Conservation (phyloP, 2,888 invertebrate species). For the Parthenolecanium corni region DNA sequence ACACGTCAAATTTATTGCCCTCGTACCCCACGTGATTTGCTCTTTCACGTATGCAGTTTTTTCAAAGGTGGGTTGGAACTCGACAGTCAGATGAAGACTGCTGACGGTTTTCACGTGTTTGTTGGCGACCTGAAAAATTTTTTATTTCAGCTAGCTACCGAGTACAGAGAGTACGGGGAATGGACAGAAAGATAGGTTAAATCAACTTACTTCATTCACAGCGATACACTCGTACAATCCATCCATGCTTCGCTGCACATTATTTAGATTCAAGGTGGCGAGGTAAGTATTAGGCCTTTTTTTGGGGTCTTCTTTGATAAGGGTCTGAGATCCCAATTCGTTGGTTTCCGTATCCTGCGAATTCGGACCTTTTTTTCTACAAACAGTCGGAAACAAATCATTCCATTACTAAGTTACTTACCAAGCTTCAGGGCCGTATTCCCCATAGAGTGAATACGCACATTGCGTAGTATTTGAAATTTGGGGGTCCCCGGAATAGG, state of each 20-base stretch:
- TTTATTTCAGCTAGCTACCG: not conserved
- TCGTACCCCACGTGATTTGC: slow-evolving; percentile 71
- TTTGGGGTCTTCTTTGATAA: not conserved
- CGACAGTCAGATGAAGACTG: slow-evolving; percentile 71
- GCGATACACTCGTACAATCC: slow-evolving; percentile 82
- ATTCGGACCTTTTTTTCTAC: not conserved
- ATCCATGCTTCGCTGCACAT: slow-evolving; percentile 60
- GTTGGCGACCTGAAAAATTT: slow-evolving; percentile 43
- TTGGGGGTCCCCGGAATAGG: too few relatives aligned
- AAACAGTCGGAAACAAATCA: not conserved
- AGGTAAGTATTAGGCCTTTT: slow-evolving; percentile 41
- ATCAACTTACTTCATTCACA: slow-evolving; percentile 47
- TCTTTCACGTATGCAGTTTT: slow-evolving; percentile 49
- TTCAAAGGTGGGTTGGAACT: slow-evolving; percentile 70
- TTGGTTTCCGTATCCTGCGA: not conserved
- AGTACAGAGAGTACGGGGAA: not conserved
- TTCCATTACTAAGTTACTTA: not conserved
- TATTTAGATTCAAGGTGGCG: slow-evolving; percentile 56
- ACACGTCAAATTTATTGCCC: slow-evolving; percentile 72
- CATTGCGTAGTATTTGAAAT: too few relatives aligned
- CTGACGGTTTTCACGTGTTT: slow-evolving; percentile 48
- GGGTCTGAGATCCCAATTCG: not conserved
- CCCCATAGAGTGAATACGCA: too few relatives aligned
- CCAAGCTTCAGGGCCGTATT: too few relatives aligned
- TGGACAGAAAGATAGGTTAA: too few relatives aligned